A percentile compares a stretch with the other conserved stretches of the same genome.
Evolutionary conservation across 1,140 invertebrate genomes (phyloP).

Genomic region (Mycetomoellerius zeteki): DNA sequence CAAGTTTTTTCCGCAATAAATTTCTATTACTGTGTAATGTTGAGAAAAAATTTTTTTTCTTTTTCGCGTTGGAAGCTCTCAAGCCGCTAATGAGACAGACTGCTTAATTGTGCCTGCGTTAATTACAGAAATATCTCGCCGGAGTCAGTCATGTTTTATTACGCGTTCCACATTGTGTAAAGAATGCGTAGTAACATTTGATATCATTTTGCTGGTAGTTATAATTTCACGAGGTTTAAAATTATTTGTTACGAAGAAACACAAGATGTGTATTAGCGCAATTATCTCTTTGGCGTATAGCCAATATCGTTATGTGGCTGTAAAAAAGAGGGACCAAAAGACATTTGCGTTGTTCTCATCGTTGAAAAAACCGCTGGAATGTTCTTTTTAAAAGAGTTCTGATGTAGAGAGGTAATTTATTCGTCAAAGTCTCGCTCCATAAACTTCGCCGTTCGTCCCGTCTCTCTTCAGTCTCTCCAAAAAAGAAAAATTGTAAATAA

Average conservation of each 20-base stretch:
- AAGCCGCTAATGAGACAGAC: conserved; percentile 45
- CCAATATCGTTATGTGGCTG: conserved; percentile 3
- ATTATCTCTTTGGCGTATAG: conserved; percentile 10
- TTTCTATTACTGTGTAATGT: conserved; percentile 38
- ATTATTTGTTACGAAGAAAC: background rate
- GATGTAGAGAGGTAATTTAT: conserved; percentile 34
- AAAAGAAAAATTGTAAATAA: conserved; percentile 70
- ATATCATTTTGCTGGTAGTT: conserved; percentile 24
- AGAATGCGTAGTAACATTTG: conserved; percentile 27
- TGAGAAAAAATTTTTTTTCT: background rate
- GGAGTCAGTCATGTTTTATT: conserved; percentile 42
- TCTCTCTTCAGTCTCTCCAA: background rate
- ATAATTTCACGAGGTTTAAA: background rate
- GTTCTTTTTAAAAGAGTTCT: background rate
- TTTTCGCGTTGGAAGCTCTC: background rate
- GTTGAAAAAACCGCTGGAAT: background rate
- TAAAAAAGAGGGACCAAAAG: background rate
- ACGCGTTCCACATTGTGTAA: background rate
- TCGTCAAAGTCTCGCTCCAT: conserved; percentile 72
- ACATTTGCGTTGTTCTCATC: conserved; percentile 37
- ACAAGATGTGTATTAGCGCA: background rate
- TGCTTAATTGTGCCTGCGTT: conserved; percentile 42
- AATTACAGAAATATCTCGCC: conserved; percentile 53
- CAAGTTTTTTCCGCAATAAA: background rate
- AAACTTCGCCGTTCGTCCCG: conserved; percentile 45